These are phyloP conservation scores for Brachionichthys hirsutus DNA, from an alignment of 2,113 vertebrate species.

Conservation along the genomic window DNA sequence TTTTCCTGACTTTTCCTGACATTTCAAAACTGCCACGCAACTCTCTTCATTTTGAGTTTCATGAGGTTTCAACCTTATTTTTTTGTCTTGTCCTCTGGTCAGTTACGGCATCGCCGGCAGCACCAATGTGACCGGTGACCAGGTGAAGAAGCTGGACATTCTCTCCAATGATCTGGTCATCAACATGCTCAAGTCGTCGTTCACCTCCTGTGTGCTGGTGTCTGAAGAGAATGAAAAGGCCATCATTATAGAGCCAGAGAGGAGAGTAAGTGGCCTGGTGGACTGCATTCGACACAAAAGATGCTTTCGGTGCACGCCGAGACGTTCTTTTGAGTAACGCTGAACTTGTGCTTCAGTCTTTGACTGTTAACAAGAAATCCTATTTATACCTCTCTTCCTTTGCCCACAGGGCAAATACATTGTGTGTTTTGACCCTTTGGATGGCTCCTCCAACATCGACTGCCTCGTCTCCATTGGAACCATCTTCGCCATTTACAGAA, in stretches of 20 bases:
- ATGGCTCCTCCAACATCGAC: conserved; percentile 96
- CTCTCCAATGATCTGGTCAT: conserved; percentile 93
- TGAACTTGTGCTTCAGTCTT: background rate
- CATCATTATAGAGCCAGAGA: conserved; percentile 87
- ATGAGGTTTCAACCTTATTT: background rate
- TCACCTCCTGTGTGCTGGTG: conserved; percentile 88
- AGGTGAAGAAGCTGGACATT: conserved; percentile 94
- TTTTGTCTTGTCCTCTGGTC: background rate
- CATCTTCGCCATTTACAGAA: conserved; percentile 92
- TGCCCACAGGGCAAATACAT: conserved; percentile 89
- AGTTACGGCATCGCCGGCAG: conserved; percentile 92
- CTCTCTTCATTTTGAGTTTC: background rate
- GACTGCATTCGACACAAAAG: background rate
- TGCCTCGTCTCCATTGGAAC: conserved; percentile 94
- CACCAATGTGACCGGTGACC: conserved; percentile 92
- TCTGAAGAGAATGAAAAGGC: conserved; percentile 89
- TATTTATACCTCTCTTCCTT: conserved; percentile 4
- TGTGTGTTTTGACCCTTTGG: conserved; percentile 93
- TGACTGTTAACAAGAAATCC: background rate
- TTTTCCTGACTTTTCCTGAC: too few relatives aligned
- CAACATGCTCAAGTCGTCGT: conserved; percentile 93
- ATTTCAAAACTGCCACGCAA: too few relatives aligned
- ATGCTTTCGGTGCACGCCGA: too few relatives aligned
- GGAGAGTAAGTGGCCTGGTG: conserved; percentile 70
- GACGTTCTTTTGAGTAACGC: background rate